Percentiles rank a stretch among this genome's conserved stretches.
Conservation (phyloP, 2,888 invertebrate species). For the Brachyptera risi region DNA sequence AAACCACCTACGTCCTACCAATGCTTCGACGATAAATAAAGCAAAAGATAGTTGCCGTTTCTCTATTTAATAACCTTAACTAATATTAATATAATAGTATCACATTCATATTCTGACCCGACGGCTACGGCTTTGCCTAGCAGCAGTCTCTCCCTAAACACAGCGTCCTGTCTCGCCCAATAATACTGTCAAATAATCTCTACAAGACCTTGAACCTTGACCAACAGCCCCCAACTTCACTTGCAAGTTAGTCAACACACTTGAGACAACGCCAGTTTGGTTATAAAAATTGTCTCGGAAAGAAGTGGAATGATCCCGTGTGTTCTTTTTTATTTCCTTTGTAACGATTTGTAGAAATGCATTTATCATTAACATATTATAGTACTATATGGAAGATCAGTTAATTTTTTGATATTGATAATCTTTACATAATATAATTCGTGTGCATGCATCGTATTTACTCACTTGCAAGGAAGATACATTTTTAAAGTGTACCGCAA, state of each 20-base stretch:
- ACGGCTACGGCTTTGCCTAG: constrained; percentile 25
- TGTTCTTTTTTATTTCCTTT: constrained; percentile 16
- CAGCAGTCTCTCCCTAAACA: not conserved
- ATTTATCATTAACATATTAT: constrained; percentile 31
- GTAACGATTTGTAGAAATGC: constrained; percentile 31
- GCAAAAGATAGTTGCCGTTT: constrained; percentile 31
- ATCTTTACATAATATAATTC: constrained; percentile 25
- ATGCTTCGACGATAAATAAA: constrained; percentile 33
- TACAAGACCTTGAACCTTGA: constrained; percentile 31
- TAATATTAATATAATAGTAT: constrained; percentile 34
- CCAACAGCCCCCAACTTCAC: no score
- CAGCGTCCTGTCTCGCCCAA: constrained; percentile 10
- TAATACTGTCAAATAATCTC: constrained; percentile 37
- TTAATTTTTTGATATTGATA: constrained; percentile 32
- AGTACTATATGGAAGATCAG: constrained; percentile 35
- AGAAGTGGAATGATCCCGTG: constrained; percentile 33
- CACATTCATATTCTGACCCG: constrained; percentile 29
- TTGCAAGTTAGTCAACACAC: not conserved
- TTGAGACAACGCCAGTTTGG: not conserved
- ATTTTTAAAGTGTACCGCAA: not conserved
- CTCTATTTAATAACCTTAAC: constrained; percentile 28
- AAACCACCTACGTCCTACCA: constrained; percentile 26
- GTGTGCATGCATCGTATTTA: constrained; percentile 31
- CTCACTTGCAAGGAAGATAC: constrained; percentile 28
- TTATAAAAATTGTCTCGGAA: no score